Evolutionary conservation across 2,113 vertebrate genomes (phyloP), one percentile per base, ranked within the genome.

Genomic region (Coregonus clupeaformis): DNA sequence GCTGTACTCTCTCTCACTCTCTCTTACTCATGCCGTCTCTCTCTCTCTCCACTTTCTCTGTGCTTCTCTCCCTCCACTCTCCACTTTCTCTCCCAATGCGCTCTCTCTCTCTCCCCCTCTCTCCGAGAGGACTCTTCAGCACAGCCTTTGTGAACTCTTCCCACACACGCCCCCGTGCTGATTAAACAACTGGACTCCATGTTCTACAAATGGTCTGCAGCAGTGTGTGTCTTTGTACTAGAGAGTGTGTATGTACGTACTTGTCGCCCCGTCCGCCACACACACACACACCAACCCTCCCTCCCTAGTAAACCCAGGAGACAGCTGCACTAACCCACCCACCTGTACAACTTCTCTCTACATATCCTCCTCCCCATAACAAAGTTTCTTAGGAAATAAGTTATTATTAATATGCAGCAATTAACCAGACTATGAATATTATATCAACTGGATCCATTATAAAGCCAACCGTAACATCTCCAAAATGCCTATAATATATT

Each of bases 151-250:
- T 89, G 86, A 92, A 86, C 81, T 89, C 82, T 76, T 91, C 90
- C 91, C 85, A 92, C 89, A 72, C 86, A 90, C 84, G 69, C 78
- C 84, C 87, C 79, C 85, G 70, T 72, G 72, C 83, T 87, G 90
- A 90, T 92, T 91, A 90, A 32, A 89, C 85, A 81, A 88, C 88
- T 82, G 82, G 87, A 90, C 85, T 87, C 77, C 73, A 80, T 81
- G 78, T 77, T 69, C 67, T 74, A 86, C 77, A 84, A 85, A 75
- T 0, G 13, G 55, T 0, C 60, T 30, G 13, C 59, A 27, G 27
- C 16, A 30, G 4, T 52, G 14, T 52, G 49, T 45, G n/a, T n/a
- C n/a, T n/a, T 5, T 45, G 42, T 45, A 11, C 3, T 45, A 1
- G 4, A 45, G 42, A 2, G 72, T 5, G 20, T n/a, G 52, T 32